Base-by-base conservation (phyloP, 2,888 invertebrate species). In the Artemia sinica region DNA sequence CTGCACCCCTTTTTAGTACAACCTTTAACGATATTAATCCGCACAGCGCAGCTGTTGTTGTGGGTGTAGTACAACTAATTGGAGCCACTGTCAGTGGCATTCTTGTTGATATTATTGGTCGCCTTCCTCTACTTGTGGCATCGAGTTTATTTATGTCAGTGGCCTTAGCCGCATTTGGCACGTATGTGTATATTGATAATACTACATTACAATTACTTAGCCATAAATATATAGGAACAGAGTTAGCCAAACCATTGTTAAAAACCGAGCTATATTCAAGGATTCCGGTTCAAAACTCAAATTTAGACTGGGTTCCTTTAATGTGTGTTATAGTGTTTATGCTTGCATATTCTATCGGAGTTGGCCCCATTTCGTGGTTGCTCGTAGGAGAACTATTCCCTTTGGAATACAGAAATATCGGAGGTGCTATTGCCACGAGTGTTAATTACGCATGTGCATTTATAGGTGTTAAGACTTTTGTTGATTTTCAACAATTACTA, bases 361-460 rank as follows among this genome's bases (percentile, higher is more conserved):
- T 90, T 79, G 89, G 88, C 76, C 90, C 91, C 49, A 89, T 91
- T 75, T 89, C 90, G 50, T 89, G 89, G 87, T 79, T 91, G 72
- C 80, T 71, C 41, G 86, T 89, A 74, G 88, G 88, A 70, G 89
- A 89, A 77, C 79, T 91, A 69, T 89, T 92, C 79, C 70, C 70
- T 77, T 76, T 67, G 73, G 78, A 70, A 76, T 89, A 84, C 77
- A 81, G 89, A 75, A 90, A 91, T n/a, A 82, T 89, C 72, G 91
- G 92, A 0, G 88, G 89, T 71, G 89, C 91, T 51, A 82, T 92
- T 76, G 89, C 91, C 14, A 88, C 90, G 0, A 85, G 89, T 67
- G 88, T 89, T 77, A 91, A 89, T 77, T 90, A 91, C 78, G 83
- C 88, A 67, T 90, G 89, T 77, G 89, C 89, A 72, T 91, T 91